phyloP scores from a whole-genome alignment of 2,113 vertebrate genomes.

The Herpetotheres cachinnans region DNA sequence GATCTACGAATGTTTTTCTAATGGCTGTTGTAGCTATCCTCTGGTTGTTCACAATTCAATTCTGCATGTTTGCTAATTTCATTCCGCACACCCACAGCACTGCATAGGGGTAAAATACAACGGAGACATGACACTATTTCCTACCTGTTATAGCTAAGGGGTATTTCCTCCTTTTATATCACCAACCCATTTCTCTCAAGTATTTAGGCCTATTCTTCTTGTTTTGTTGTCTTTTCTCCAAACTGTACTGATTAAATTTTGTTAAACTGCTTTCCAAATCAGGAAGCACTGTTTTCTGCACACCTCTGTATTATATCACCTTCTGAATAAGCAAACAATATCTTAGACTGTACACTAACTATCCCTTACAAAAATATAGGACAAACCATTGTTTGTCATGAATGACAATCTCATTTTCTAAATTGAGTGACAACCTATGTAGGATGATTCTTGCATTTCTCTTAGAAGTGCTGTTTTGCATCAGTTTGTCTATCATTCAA shows the following conservation, averaged over 20 bases:
- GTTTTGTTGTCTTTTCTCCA: not conserved
- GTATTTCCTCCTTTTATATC: not conserved
- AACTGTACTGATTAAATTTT: not conserved
- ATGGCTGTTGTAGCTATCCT: not conserved
- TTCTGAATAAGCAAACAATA: not conserved
- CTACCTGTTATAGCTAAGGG: not conserved
- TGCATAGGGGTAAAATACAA: not conserved
- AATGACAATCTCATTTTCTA: not conserved
- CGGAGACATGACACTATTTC: fast-evolving
- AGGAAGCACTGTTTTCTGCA: not conserved
- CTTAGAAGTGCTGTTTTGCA: not conserved
- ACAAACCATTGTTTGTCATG: not conserved
- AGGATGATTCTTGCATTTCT: not conserved
- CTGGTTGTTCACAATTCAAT: not conserved
- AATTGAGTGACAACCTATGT: not conserved
- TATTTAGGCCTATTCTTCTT: not conserved
- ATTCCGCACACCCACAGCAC: not conserved
- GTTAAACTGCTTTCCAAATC: not conserved
- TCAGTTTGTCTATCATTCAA: not conserved
- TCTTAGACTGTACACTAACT: not conserved
- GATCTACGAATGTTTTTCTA: not conserved
- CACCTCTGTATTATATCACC: not conserved
- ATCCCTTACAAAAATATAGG: not conserved
- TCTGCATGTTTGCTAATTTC: not conserved
- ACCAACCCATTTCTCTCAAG: not conserved